These are phyloP conservation scores for Oenanthe oenanthe DNA, from an alignment of 2,113 vertebrate species.

Conservation along the genomic window DNA sequence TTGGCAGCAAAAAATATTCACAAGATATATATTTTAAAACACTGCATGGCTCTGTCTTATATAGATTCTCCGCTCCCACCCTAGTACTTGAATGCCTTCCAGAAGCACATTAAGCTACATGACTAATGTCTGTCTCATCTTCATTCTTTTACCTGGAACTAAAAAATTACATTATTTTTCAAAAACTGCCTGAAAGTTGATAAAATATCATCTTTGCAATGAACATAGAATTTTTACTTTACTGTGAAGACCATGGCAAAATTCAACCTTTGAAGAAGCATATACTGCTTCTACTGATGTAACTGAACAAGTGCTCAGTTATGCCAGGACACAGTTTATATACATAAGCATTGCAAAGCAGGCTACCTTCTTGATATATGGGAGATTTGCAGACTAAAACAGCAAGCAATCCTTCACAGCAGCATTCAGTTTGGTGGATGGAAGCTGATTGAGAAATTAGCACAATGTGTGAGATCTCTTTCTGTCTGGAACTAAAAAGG, in stretches of 20 bases:
- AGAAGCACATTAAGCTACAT: conserved; percentile 30
- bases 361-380: neutral
- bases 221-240: conserved; percentile 5
- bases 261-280: neutral
- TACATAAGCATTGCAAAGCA: neutral
- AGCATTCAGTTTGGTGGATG: neutral
- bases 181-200: conserved; percentile 2
- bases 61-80: neutral
- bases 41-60: neutral
- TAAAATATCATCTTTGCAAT: conserved; percentile 21
- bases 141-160: neutral
- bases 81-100: neutral
- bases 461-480: neutral
- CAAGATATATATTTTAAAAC: conserved; percentile 21
- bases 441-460: neutral
- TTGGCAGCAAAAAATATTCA: neutral
- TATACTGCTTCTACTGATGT: neutral
- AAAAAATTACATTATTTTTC: conserved; percentile 44
- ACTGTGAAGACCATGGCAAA: neutral
- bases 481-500: neutral
- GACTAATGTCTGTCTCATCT: conserved; percentile 47
- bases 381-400: neutral
- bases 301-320: neutral
- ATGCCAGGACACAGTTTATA: neutral
- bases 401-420: neutral